phyloP scores from a whole-genome alignment of 1,140 invertebrate genomes.

The Drosophila sulfurigaster region DNA sequence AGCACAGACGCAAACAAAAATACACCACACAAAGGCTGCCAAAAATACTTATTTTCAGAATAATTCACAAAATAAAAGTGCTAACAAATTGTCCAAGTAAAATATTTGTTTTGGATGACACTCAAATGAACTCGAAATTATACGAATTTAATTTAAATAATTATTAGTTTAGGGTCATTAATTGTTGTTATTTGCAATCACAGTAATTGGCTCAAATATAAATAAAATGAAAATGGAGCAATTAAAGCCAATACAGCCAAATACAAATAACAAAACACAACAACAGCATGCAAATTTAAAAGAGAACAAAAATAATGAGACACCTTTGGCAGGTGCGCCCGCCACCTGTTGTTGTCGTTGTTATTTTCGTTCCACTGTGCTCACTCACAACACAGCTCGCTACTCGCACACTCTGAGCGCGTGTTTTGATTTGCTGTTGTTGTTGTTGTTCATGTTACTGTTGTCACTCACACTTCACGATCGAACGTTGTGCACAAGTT shows the following conservation, averaged over 20 bases:
- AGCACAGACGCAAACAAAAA: conserved; percentile 13
- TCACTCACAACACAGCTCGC: conserved; percentile 27
- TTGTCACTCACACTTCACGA: conserved; percentile 25
- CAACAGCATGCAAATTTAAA: conserved; percentile 8
- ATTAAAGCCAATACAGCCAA: background rate
- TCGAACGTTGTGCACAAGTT: background rate
- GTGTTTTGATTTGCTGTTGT: conserved; percentile 51
- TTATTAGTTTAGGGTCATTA: conserved; percentile 1
- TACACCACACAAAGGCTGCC: conserved; percentile 10
- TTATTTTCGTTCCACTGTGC: conserved; percentile 25
- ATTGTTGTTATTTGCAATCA: conserved; percentile 14
- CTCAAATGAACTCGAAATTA: background rate
- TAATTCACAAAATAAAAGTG: background rate
- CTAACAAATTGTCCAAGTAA: conserved; percentile 17
- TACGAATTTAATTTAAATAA: background rate
- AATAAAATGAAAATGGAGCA: conserved; percentile 56
- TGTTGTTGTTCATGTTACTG: conserved; percentile 18
- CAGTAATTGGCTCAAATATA: conserved; percentile 36
- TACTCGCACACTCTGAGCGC: conserved; percentile 58
- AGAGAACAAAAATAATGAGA: conserved; percentile 36
- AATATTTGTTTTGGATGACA: conserved; percentile 9
- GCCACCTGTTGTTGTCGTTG: conserved; percentile 8
- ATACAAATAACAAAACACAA: conserved; percentile 2
- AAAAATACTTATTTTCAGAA: conserved; percentile 28
- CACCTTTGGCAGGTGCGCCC: conserved; percentile 15